Evolutionary conservation across 2,797 vertebrate genomes (phyloP).

Genomic region (Mareca penelope): DNA sequence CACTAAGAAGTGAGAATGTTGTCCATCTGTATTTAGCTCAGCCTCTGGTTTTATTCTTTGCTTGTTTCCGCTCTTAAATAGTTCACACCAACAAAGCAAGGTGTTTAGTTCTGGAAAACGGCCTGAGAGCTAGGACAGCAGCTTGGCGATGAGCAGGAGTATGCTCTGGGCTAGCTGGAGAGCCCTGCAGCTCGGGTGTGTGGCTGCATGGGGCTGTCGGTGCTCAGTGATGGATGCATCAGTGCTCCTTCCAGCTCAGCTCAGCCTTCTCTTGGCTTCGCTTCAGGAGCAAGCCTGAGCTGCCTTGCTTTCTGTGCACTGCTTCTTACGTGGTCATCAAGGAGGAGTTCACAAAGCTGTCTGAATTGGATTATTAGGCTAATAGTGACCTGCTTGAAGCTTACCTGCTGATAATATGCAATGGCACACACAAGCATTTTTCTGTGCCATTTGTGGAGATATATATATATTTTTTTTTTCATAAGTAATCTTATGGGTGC

Average conservation of each 20-base stretch:
- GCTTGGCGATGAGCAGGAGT: not conserved
- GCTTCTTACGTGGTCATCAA: rapidly evolving
- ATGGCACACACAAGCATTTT: not conserved
- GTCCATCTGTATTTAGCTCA: not conserved
- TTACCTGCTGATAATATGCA: not conserved
- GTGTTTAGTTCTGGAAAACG: not conserved
- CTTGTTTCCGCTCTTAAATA: not conserved
- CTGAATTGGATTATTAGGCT: not conserved
- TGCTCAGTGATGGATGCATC: not conserved
- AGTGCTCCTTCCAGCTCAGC: rapidly evolving
- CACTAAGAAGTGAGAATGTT: not conserved
- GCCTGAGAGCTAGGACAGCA: not conserved
- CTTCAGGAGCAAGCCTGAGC: not conserved
- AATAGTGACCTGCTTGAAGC: not conserved
- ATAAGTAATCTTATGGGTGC: not conserved
- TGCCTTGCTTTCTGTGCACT: rapidly evolving
- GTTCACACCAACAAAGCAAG: rapidly evolving
- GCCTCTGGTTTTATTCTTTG: not conserved
- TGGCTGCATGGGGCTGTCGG: not conserved
- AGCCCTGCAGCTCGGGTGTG: rapidly evolving
- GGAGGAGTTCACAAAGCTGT: not conserved
- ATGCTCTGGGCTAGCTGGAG: not conserved
- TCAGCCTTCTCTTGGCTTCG: not conserved
- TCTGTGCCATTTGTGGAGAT: not conserved
- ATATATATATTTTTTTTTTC: not conserved